Conservation (phyloP, 2,888 invertebrate genomes). For the Glaucopsyche alexis region DNA sequence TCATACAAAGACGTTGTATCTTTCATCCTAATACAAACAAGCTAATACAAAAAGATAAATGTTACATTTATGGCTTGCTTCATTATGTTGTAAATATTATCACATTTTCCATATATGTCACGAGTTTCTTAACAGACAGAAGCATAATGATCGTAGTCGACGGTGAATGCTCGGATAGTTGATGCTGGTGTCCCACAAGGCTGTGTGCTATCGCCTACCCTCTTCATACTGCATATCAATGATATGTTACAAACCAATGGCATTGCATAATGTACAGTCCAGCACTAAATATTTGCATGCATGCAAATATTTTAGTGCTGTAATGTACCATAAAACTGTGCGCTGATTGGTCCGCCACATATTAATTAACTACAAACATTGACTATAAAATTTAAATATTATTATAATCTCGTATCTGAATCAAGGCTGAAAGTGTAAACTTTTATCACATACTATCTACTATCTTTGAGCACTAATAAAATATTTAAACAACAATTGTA, state of each 20-base stretch:
- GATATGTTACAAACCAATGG: no score
- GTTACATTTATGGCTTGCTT: neutral
- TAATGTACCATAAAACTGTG: no score
- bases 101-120: neutral
- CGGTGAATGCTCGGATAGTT: no score
- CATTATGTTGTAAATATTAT: neutral
- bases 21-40: neutral
- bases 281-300: no score
- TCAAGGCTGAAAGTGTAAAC: neutral
- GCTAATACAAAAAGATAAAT: constrained; percentile 2
- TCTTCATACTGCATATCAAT: no score
- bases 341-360: neutral
- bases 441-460: neutral
- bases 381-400: neutral
- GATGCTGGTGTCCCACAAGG: no score
- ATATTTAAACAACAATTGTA: constrained; percentile 1
- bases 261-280: no score
- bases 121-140: no score
- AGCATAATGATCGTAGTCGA: no score
- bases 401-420: neutral
- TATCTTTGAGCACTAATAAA: neutral
- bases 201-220: no score
- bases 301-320: no score
- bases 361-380: neutral
- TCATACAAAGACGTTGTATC: neutral